A percentile compares a stretch with the other conserved stretches of the same genome.
These are phyloP conservation scores for Lepidocyrtoides sp. DNA, from an alignment of 2,888 invertebrate species.

Conservation along the genomic window DNA sequence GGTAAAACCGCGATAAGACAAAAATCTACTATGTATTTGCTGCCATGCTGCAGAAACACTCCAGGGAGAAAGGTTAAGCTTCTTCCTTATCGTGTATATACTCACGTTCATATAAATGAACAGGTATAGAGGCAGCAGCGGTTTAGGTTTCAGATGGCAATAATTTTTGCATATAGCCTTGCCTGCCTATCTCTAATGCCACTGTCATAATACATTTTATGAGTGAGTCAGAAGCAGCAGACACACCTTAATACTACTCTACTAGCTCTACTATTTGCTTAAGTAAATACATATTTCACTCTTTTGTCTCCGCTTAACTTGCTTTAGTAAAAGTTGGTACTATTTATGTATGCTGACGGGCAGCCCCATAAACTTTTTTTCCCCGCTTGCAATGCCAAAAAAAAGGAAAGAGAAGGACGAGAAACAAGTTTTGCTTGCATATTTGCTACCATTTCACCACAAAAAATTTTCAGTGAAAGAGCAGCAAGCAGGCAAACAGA, in stretches of 20 bases:
- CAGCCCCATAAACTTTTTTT: constrained; percentile 24
- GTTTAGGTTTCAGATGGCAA: neutral
- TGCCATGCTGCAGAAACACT: too few species aligned
- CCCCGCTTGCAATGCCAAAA: neutral
- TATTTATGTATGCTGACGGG: neutral
- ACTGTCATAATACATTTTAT: constrained; percentile 33
- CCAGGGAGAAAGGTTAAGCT: too few species aligned
- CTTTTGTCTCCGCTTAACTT: neutral
- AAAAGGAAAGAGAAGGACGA: too few species aligned
- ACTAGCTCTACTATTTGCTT: too few species aligned
- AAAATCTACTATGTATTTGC: too few species aligned
- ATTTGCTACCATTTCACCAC: neutral
- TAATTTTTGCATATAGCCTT: neutral
- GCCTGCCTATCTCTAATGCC: too few species aligned
- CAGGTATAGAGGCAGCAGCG: neutral
- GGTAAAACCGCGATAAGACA: constrained; percentile 19
- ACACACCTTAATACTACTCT: constrained; percentile 23
- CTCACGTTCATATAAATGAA: neutral
- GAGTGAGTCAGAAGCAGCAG: constrained; percentile 8
- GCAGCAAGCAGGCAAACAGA: too few species aligned
- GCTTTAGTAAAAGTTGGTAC: neutral
- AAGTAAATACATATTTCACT: neutral
- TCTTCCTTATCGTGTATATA: too few species aligned
- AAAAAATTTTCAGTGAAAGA: too few species aligned
- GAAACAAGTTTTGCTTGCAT: constrained; percentile 17